A percentile compares a stretch with the other conserved stretches of the same genome.
Conservation (phyloP, 2,888 invertebrate genomes). For the Ganaspis brasiliensis region DNA sequence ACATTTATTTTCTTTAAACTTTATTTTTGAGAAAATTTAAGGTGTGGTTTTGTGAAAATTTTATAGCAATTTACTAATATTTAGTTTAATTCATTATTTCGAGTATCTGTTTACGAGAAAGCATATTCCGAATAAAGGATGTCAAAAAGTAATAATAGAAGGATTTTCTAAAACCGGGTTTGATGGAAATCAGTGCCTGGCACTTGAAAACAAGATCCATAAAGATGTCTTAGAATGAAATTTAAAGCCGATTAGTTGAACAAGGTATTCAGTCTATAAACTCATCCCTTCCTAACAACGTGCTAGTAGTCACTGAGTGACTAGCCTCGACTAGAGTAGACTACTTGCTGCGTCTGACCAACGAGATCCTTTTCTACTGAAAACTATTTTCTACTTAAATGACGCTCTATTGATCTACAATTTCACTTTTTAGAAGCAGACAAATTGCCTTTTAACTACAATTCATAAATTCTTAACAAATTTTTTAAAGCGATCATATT, state of each 20-base stretch:
- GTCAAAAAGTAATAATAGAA: constrained; percentile 17
- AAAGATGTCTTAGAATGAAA: constrained; percentile 38
- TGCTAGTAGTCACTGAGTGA: neutral
- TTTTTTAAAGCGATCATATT: too few relatives aligned
- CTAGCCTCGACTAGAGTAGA: neutral
- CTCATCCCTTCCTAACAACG: constrained; percentile 1
- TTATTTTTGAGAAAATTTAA: too few relatives aligned
- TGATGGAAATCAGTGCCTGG: neutral
- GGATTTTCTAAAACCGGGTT: constrained; percentile 17
- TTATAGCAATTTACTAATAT: too few relatives aligned
- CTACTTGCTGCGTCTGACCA: neutral
- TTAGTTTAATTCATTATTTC: too few relatives aligned
- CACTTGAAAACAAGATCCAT: constrained; percentile 32
- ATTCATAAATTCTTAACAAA: too few relatives aligned
- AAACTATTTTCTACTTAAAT: constrained; percentile 16
- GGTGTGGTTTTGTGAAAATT: too few relatives aligned
- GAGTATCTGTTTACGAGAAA: too few relatives aligned
- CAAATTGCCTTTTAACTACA: too few relatives aligned
- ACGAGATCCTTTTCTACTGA: constrained; percentile 4
- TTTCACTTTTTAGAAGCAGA: too few relatives aligned
- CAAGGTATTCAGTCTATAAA: constrained; percentile 3
- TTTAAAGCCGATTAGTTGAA: constrained; percentile 28
- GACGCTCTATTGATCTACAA: neutral
- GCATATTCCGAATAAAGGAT: neutral
- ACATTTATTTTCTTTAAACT: too few relatives aligned